A percentile compares a stretch with the other conserved stretches of the same genome.
These are phyloP conservation scores for Amphiura filiformis DNA, from an alignment of 35 echinoderm and acorn worm genomes.

Conservation along the genomic window DNA sequence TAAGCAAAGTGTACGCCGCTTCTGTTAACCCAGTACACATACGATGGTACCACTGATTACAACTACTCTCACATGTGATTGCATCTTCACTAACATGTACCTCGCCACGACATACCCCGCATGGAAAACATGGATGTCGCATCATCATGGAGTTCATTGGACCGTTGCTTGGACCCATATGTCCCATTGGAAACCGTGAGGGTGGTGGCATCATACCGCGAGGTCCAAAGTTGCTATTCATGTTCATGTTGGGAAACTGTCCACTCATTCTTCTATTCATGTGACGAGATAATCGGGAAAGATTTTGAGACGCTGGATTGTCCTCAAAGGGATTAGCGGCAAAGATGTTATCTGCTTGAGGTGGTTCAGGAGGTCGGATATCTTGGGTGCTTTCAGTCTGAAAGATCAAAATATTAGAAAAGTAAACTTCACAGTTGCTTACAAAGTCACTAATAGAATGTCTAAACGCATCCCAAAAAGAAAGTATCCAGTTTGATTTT, in stretches of 20 bases:
- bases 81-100: slow-evolving; percentile 80
- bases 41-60: slow-evolving; percentile 85
- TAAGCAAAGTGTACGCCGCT: slow-evolving; percentile 75
- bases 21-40: slow-evolving; percentile 76
- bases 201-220: slow-evolving; percentile 55
- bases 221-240: slow-evolving; percentile 75
- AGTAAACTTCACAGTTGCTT: not conserved
- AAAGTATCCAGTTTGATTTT: no score
- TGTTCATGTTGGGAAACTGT: slow-evolving; percentile 46
- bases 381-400: not conserved
- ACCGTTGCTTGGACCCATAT: slow-evolving; percentile 14
- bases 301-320: slow-evolving; percentile 26
- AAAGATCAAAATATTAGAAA: not conserved
- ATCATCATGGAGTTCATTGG: slow-evolving; percentile 53
- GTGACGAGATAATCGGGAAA: slow-evolving; percentile 18
- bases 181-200: slow-evolving; percentile 33
- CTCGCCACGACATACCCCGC: slow-evolving; percentile 73
- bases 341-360: slow-evolving; percentile 59
- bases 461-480: no score
- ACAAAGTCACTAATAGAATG: not conserved
- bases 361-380: slow-evolving; percentile 51
- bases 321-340: slow-evolving; percentile 82
- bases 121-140: slow-evolving; percentile 51
- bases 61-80: slow-evolving; percentile 78
- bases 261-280: slow-evolving; percentile 63